These are phyloP conservation scores for Mesocricetus auratus DNA, from an alignment of 2,113 vertebrate species.

Conservation along the genomic window DNA sequence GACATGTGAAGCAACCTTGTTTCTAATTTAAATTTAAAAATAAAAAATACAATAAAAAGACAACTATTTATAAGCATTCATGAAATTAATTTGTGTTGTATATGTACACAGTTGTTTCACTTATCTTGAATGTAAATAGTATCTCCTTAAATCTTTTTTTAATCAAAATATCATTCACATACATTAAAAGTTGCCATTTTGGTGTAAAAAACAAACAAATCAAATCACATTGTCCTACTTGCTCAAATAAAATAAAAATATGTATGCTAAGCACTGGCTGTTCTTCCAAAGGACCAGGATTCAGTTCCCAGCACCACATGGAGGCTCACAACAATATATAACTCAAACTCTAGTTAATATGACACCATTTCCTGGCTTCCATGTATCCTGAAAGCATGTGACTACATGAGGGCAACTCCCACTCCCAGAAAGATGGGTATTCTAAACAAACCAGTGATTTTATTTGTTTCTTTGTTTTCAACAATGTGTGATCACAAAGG, in stretches of 20 bases:
- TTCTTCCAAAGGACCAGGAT: not conserved
- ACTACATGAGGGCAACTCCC: not conserved
- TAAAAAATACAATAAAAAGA: too few species aligned
- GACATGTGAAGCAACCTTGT: too few species aligned
- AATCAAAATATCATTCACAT: not conserved
- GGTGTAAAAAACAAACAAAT: not conserved
- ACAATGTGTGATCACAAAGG: not conserved
- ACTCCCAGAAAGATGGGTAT: not conserved
- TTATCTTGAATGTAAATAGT: not conserved
- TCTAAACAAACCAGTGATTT: not conserved
- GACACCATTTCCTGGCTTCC: not conserved
- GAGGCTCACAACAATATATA: not conserved
- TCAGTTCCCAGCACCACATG: not conserved
- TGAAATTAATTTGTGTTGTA: not conserved
- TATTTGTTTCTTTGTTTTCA: not conserved
- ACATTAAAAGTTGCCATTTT: not conserved
- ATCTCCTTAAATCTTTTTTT: not conserved
- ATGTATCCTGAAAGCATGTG: not conserved
- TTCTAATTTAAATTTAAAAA: too few species aligned
- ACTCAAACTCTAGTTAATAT: not conserved
- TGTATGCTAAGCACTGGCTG: not conserved
- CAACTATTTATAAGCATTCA: not conserved
- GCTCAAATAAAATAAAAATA: not conserved
- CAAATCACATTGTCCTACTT: not conserved
- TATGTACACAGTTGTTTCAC: not conserved